Evolutionary conservation across 2,113 vertebrate genomes (phyloP).

Genomic region (Rhynchomys soricoides): DNA sequence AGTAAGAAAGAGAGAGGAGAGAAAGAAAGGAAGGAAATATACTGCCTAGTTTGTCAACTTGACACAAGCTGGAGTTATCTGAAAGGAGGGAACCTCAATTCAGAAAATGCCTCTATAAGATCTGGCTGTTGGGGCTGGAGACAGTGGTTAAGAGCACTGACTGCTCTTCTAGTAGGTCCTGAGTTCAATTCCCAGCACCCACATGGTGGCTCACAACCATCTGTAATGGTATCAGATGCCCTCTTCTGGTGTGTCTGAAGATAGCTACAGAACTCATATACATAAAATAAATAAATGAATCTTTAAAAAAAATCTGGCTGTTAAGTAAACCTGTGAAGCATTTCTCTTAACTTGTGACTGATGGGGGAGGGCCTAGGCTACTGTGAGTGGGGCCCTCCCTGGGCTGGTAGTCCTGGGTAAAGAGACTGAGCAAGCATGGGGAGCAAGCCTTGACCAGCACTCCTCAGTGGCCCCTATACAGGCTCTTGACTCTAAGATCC

Average conservation of each 20-base stretch:
- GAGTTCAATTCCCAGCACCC: too few species aligned
- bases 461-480: neutral
- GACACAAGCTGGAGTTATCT: neutral
- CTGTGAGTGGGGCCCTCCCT: neutral
- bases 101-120: neutral
- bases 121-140: too few species aligned
- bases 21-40: neutral
- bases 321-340: neutral
- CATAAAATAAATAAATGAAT: too few species aligned
- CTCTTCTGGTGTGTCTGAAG: too few species aligned
- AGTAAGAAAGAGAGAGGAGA: neutral
- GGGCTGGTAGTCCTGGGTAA: neutral
- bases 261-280: too few species aligned
- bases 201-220: too few species aligned
- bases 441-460: neutral
- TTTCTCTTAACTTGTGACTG: neutral
- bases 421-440: neutral
- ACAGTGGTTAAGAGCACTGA: too few species aligned
- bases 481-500: neutral
- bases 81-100: neutral
- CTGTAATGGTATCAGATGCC: too few species aligned
- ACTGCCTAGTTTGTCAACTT: neutral
- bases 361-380: neutral
- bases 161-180: too few species aligned
- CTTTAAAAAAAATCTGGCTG: neutral